Conservation (phyloP, 1,140 invertebrate genomes). For the Drosophila watanabei region DNA sequence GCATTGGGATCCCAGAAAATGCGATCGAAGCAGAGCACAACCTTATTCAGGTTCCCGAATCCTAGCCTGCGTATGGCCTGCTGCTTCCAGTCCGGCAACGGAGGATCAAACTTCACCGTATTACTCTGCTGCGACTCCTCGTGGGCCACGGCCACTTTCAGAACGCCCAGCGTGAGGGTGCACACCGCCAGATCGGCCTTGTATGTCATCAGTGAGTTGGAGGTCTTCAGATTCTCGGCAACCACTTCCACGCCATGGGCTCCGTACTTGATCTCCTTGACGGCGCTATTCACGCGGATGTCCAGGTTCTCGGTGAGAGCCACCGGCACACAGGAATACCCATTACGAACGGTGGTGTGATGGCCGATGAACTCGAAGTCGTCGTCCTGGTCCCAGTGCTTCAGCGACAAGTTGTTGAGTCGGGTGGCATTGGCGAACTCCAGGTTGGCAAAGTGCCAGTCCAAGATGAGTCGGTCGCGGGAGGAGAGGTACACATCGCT, state of each 20-base stretch:
- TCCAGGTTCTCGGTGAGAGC: constrained; percentile 97
- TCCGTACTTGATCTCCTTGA: constrained; percentile 93
- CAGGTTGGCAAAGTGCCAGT: constrained; percentile 99
- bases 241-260: constrained; percentile 93
- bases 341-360: constrained; percentile 95
- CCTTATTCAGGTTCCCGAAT: constrained; percentile 99
- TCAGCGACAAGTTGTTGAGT: constrained; percentile 95
- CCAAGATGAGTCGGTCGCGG: constrained; percentile 97
- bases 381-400: constrained; percentile 99
- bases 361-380: constrained; percentile 93
- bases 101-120: constrained; percentile 96
- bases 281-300: constrained; percentile 96
- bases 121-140: constrained; percentile 89
- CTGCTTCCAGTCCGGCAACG: constrained; percentile 97
- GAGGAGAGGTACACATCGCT: constrained; percentile 88
- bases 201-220: constrained; percentile 89
- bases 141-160: constrained; percentile 94
- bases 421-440: constrained; percentile 99
- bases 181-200: constrained; percentile 98
- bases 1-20: constrained; percentile 99
- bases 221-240: constrained; percentile 91
- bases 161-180: constrained; percentile 97
- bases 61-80: constrained; percentile 97
- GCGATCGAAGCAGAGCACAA: constrained; percentile 98
- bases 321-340: constrained; percentile 98